Evolutionary conservation across 2,888 invertebrate genomes (phyloP).

Genomic region (Exocentrus adspersus): DNA sequence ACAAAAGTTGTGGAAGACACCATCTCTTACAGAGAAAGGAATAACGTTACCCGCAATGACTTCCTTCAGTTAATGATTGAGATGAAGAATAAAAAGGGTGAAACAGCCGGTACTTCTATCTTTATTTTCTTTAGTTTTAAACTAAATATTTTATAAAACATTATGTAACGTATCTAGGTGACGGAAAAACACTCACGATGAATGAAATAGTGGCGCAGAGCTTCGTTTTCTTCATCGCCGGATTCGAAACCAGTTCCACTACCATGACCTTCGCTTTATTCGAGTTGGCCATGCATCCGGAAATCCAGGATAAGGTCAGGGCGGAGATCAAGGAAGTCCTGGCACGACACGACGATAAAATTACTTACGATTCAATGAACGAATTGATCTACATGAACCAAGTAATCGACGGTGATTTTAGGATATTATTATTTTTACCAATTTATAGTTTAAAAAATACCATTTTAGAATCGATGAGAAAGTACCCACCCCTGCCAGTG

Average conservation of each 20-base stretch:
- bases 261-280: constrained; percentile 48
- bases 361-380: constrained; percentile 45
- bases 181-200: not conserved
- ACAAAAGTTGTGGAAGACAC: constrained; percentile 60
- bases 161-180: no score
- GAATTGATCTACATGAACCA: constrained; percentile 46
- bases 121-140: no score
- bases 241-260: constrained; percentile 49
- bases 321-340: constrained; percentile 41
- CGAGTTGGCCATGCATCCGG: constrained; percentile 39
- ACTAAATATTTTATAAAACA: no score
- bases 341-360: constrained; percentile 35
- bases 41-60: constrained; percentile 63
- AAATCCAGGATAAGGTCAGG: constrained; percentile 43
- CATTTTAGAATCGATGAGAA: constrained; percentile 57
- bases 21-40: constrained; percentile 61
- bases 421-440: no score
- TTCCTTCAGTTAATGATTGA: constrained; percentile 66
- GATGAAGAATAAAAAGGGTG: constrained; percentile 24
- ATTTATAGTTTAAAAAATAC: no score
- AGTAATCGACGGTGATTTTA: constrained; percentile 47
- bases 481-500: constrained; percentile 54
- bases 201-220: not conserved
- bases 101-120: constrained; percentile 7
- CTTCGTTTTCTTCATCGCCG: constrained; percentile 33